Conservation (phyloP, 2,888 invertebrate species). For the Neoaliturus tenellus region DNA sequence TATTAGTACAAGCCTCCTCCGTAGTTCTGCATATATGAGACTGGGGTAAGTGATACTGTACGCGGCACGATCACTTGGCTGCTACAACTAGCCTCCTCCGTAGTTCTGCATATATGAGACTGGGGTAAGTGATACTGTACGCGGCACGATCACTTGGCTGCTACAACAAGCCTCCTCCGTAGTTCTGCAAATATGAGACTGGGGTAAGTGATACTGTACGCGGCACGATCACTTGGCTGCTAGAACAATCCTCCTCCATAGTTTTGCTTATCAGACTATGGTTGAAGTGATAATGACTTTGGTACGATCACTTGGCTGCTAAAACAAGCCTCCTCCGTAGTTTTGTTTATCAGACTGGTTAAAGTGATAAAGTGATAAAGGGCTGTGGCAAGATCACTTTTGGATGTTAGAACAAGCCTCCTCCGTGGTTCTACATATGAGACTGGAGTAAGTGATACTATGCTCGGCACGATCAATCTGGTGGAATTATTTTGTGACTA, state of each 20-base stretch:
- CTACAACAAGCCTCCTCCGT: neutral
- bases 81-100: neutral
- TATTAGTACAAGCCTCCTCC: neutral
- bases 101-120: neutral
- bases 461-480: neutral
- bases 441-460: neutral
- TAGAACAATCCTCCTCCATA: neutral
- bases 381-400: neutral
- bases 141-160: neutral
- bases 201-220: neutral
- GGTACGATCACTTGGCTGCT: neutral
- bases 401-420: neutral
- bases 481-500: too few species aligned
- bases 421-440: neutral
- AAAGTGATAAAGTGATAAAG: neutral
- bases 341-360: neutral
- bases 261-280: neutral
- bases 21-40: conserved; percentile 9
- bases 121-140: neutral
- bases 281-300: neutral
- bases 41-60: conserved; percentile 1
- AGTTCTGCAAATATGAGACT: neutral
- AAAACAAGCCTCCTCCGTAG: neutral
- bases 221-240: neutral
- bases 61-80: neutral